Conservation (phyloP, 2,797 vertebrate species). For the Chelon labrosus region DNA sequence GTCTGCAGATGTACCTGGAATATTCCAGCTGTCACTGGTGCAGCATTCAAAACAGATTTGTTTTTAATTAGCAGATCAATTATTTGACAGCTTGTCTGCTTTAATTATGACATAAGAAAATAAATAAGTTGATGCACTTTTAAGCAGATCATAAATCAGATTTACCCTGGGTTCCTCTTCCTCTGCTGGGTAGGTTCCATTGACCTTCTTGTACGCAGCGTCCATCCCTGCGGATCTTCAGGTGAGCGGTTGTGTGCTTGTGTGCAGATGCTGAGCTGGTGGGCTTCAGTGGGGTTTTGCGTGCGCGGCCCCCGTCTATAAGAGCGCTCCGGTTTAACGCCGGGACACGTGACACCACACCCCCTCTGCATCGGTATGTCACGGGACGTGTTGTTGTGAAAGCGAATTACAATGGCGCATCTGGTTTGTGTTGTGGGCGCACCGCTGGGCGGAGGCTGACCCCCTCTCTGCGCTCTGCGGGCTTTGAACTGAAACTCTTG, state of each 20-base stretch:
- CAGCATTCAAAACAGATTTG: not conserved
- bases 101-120: not conserved
- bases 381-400: constrained; percentile 65
- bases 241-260: constrained; percentile 28
- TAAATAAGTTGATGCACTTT: not conserved
- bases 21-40: constrained; percentile 45
- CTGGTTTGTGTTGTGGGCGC: constrained; percentile 68
- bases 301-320: constrained; percentile 22
- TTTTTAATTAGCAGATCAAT: not conserved
- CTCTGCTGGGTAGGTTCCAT: constrained; percentile 58
- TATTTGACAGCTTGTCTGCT: not conserved
- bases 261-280: constrained; percentile 28
- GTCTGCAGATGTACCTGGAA: constrained; percentile 35
- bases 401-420: constrained; percentile 58
- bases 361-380: constrained; percentile 55
- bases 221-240: constrained; percentile 77
- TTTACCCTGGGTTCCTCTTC: constrained; percentile 64
- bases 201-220: constrained; percentile 71
- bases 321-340: constrained; percentile 53
- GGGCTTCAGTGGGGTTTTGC: not conserved
- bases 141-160: not conserved
- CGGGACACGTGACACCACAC: constrained; percentile 78
- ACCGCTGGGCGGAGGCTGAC: not conserved
- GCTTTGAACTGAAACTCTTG: not conserved
- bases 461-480: not conserved